Evolutionary conservation across 2,113 vertebrate species (phyloP), one percentile per base, ranked within the genome.

Genomic region (Tachysurus vachellii): DNA sequence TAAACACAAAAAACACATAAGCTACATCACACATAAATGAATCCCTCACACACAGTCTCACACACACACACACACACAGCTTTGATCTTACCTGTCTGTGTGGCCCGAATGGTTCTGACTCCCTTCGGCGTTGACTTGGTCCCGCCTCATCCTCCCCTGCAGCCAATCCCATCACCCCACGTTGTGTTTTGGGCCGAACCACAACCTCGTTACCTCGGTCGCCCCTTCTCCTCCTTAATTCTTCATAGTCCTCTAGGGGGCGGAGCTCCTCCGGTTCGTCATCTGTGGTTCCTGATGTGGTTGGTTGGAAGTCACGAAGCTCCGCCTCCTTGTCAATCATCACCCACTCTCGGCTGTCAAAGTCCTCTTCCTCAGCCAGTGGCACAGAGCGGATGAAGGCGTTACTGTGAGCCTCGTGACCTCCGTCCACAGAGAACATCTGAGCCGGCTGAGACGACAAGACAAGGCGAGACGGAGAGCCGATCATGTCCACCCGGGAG

Each of bases 341-440:
- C 89, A 99, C 98, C 98, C 98, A 99, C 91, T 99, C 98, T 89
- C 99, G 97, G 92, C 98, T 99, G 92, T 99, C 97, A 26, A 99
- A 99, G 95, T 99, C 98, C 93, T 99, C 98, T 93, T 99, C 98
- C 93, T 99, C 98, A 0, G 98, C 98, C 21, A 99, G 93, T 0
- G 98, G 98, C 87, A 99, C 98, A 0, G 98, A 99, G 88, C 97
- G 97, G 93, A 99, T 97, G 93, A 99, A 99, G 44, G 98, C 98
- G 0, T 99, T 99, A 94, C 98, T 99, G 92, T 99, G 96, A 26
- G 97, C 98, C 91, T 99, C 98, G 13, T 95, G 97, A 0, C 96
- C 88, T 2, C 77, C 96, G 10, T 99, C 97, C n/a, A 99, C 95
- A 1, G 98, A 99, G 88, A 99, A 91, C 98, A 99, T 99, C 95